Evolutionary conservation across 2,113 vertebrate genomes (phyloP).

Genomic region (mouse (Mus musculus)): DNA sequence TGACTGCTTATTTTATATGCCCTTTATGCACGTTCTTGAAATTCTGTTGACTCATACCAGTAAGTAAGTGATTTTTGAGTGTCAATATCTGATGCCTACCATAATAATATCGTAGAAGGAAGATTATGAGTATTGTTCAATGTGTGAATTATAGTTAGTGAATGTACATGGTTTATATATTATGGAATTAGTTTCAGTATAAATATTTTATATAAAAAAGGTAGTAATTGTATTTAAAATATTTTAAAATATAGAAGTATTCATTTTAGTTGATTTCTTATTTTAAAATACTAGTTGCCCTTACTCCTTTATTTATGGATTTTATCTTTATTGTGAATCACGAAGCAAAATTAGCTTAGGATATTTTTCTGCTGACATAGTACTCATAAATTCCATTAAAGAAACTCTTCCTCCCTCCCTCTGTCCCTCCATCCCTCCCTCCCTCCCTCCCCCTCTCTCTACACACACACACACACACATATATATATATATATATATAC

Average conservation of each 20-base stretch:
- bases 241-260: conserved; percentile 53
- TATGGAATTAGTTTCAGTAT: conserved; percentile 21
- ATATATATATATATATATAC: no score
- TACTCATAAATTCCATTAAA: neutral
- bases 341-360: neutral
- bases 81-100: neutral
- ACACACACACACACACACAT: no score
- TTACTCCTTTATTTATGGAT: neutral
- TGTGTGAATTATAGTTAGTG: conserved; percentile 9
- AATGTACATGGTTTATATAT: conserved; percentile 26
- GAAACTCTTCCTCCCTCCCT: neutral
- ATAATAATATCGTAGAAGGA: neutral
- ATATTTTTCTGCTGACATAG: neutral
- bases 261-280: conserved; percentile 10
- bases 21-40: neutral
- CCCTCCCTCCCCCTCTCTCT: no score
- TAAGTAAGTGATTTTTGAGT: neutral
- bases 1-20: neutral
- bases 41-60: neutral
- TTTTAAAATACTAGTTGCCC: neutral
- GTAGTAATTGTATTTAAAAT: neutral
- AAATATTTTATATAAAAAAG: neutral
- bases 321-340: neutral
- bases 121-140: neutral
- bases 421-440: no score